Evolutionary conservation across 1,140 invertebrate genomes (phyloP), one percentile per base, ranked within the genome.

Genomic region (Eueides isabella): DNA sequence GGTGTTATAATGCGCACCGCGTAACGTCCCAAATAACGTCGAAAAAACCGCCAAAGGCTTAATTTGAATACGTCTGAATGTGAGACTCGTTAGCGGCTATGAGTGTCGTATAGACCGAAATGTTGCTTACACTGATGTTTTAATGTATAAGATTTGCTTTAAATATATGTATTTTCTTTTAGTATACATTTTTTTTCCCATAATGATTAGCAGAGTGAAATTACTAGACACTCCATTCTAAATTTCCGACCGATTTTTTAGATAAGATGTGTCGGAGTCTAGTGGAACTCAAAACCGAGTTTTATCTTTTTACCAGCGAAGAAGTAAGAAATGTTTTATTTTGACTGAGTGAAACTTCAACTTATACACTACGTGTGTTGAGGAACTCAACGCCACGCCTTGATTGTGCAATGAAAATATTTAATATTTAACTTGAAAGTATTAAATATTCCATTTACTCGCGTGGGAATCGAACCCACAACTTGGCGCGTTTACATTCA

Each of bases 41-140:
- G 44, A 72, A 72, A 72, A 67, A 71, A 35, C 64, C 71, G 63
- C 63, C 38, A 72, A 72, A 72, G 71, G 63, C 44, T 72, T 66
- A 72, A 66, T 72, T 66, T 72, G 71, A 72, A 66, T 72, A 66
- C 31, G 71, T 66, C 30, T 72, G 71, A 72, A 72, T 72, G 71
- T 38, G 44, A 66, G 31, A 66, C 71, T 72, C 71, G 71, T 72
- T 72, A 72, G 71, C 71, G 71, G 44, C 29, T 44, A 66, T 19
- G 44, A 72, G 64, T 72, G 71, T 72, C 71, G 64, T 33, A 30
- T 14, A 31, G 61, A 71, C 70, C 70, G 70, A 71, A 71, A 71
- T 63, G 64, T 16, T 41, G n/a, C 33, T 68, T 31, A 55, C 29
- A 31, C 41, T 68, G 41, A 19, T 35, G 28, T 48, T 68, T 29